These are phyloP conservation scores for Nezara viridula DNA, from an alignment of 2,888 invertebrate species.

Conservation along the genomic window DNA sequence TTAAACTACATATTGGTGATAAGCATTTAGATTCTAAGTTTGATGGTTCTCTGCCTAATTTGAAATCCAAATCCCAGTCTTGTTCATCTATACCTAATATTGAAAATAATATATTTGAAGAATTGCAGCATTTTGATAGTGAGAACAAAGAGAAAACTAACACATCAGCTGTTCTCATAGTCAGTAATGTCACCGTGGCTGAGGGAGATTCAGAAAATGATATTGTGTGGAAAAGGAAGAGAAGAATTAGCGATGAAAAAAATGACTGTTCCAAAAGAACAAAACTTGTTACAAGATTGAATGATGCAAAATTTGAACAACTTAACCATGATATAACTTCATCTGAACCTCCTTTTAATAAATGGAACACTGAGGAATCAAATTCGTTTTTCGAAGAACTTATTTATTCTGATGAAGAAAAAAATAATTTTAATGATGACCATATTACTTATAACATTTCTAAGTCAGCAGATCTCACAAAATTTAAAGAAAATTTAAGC, in stretches of 20 bases:
- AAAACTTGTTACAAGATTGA: background rate
- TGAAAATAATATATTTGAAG: background rate
- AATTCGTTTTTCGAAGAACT: background rate
- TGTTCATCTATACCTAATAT: background rate
- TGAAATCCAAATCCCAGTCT: background rate
- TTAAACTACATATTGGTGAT: background rate
- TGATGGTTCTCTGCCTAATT: background rate
- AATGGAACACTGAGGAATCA: background rate
- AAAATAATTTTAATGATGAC: background rate
- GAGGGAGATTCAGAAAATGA: background rate
- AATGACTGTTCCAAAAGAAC: background rate
- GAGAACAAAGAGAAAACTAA: background rate
- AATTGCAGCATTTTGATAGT: background rate
- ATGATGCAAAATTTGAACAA: background rate
- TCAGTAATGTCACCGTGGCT: background rate
- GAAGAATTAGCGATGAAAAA: background rate
- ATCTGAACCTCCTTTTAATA: background rate
- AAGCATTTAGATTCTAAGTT: background rate
- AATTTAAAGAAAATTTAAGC: background rate
- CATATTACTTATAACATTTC: background rate
- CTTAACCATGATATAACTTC: background rate
- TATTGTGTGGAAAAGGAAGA: background rate
- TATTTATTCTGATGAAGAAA: conserved; percentile 32
- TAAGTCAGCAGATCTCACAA: background rate
- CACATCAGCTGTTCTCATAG: background rate